Evolutionary conservation across 2,888 invertebrate genomes (phyloP).

Genomic region (Acleris holmiana): DNA sequence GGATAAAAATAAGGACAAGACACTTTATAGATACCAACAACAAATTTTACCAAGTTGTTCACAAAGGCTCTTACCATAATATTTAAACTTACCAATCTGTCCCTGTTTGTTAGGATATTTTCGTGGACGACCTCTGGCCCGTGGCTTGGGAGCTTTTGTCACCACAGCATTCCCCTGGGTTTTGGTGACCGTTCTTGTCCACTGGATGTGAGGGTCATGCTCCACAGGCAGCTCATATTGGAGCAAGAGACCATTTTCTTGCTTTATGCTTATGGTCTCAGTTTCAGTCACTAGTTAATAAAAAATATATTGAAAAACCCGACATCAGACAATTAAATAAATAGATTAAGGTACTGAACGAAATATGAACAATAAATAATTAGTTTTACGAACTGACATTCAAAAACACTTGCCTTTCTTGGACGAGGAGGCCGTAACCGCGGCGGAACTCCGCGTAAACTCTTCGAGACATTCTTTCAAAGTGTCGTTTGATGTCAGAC

Average conservation of each 20-base stretch:
- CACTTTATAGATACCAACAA: no score
- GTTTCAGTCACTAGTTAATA: constrained; percentile 58
- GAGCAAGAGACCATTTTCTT: constrained; percentile 77
- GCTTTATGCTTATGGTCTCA: constrained; percentile 81
- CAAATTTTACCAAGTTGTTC: no score
- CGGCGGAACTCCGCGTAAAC: constrained; percentile 71
- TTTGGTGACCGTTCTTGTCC: constrained; percentile 67
- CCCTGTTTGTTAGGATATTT: constrained; percentile 80
- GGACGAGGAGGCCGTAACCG: constrained; percentile 55
- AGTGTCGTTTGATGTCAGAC: constrained; percentile 76
- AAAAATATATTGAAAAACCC: not conserved
- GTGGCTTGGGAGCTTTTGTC: constrained; percentile 71
- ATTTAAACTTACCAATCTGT: constrained; percentile 64
- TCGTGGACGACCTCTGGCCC: constrained; percentile 74
- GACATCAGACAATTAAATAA: not conserved
- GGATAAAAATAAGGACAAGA: no score
- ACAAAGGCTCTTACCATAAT: not conserved
- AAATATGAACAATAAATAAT: no score
- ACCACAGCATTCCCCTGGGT: constrained; percentile 63
- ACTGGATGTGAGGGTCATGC: constrained; percentile 70
- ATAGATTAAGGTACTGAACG: no score
- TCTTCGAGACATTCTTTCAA: constrained; percentile 79
- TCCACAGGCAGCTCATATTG: constrained; percentile 81
- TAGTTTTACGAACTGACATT: no score
- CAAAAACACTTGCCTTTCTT: constrained; percentile 57